Percentiles rank a stretch among this genome's conserved stretches.
These are phyloP conservation scores for Hemibagrus guttatus DNA, from an alignment of 2,797 vertebrate species.

Conservation along the genomic window DNA sequence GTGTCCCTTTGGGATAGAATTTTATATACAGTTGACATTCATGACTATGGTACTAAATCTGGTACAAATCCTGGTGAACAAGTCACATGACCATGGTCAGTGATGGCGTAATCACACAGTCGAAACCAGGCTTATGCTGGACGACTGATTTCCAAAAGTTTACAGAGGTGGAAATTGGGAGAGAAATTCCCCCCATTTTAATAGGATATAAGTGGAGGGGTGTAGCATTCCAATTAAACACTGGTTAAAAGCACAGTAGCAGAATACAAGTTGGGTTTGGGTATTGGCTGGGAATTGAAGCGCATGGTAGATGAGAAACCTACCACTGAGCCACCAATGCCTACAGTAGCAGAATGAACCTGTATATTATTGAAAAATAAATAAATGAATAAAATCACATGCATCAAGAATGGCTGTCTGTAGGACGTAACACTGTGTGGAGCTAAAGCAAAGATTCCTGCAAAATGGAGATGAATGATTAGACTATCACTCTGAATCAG, in stretches of 20 bases:
- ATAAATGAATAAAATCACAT: too few relatives aligned
- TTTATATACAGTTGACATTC: too few relatives aligned
- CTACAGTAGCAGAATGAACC: background rate
- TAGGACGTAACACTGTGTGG: background rate
- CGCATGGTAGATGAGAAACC: too few relatives aligned
- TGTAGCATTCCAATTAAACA: background rate
- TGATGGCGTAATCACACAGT: background rate
- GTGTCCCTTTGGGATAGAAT: background rate
- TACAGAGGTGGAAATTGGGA: background rate
- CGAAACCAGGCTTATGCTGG: background rate
- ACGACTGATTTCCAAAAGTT: background rate
- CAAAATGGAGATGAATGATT: background rate
- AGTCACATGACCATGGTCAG: background rate
- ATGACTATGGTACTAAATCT: background rate
- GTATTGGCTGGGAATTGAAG: too few relatives aligned
- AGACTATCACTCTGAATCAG: too few relatives aligned
- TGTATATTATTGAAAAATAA: background rate
- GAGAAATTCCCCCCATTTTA: background rate
- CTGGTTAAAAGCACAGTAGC: background rate
- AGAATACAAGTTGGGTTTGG: too few relatives aligned
- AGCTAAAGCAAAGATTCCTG: background rate
- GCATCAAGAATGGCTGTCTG: background rate
- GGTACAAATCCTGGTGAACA: background rate
- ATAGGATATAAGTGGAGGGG: background rate
- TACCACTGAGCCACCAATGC: too few relatives aligned